Percentiles rank a stretch among this genome's conserved stretches.
These are phyloP conservation scores for Micrastur ruficollis DNA, from an alignment of 2,797 vertebrate species.

Conservation along the genomic window DNA sequence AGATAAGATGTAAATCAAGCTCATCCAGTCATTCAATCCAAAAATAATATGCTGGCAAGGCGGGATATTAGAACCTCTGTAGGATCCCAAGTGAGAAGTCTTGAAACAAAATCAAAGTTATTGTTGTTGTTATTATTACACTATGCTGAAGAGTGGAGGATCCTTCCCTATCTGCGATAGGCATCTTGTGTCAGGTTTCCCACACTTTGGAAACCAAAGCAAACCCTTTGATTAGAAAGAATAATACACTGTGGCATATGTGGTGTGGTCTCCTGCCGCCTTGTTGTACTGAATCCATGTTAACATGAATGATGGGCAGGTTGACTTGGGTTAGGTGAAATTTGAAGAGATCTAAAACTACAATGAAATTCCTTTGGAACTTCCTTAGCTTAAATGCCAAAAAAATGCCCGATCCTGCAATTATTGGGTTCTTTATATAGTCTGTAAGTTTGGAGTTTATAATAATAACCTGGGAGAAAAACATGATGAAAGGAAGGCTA, in stretches of 20 bases:
- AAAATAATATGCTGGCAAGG: conserved; percentile 59
- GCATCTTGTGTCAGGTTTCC: conserved; percentile 67
- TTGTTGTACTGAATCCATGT: neutral
- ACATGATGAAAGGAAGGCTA: neutral
- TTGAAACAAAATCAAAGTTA: conserved; percentile 64
- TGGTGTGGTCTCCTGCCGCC: conserved; percentile 35
- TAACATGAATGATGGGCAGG: neutral
- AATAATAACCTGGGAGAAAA: neutral
- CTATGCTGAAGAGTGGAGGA: neutral
- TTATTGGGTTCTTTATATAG: neutral
- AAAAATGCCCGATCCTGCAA: neutral
- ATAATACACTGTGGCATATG: conserved; percentile 45
- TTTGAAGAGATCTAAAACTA: neutral
- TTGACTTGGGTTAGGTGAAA: neutral
- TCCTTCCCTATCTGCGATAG: conserved; percentile 42
- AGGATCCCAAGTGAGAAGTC: conserved; percentile 61
- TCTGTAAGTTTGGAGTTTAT: neutral
- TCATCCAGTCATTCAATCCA: conserved; percentile 67
- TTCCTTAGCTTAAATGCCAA: neutral
- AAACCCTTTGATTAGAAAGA: conserved; percentile 60
- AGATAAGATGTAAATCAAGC: conserved; percentile 69
- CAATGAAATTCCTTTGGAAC: neutral
- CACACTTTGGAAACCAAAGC: conserved; percentile 63
- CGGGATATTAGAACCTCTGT: conserved; percentile 28
- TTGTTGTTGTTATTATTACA: conserved; percentile 47